Evolutionary conservation across 2,797 vertebrate species (phyloP).

Genomic region (Pteronotus mesoamericanus): DNA sequence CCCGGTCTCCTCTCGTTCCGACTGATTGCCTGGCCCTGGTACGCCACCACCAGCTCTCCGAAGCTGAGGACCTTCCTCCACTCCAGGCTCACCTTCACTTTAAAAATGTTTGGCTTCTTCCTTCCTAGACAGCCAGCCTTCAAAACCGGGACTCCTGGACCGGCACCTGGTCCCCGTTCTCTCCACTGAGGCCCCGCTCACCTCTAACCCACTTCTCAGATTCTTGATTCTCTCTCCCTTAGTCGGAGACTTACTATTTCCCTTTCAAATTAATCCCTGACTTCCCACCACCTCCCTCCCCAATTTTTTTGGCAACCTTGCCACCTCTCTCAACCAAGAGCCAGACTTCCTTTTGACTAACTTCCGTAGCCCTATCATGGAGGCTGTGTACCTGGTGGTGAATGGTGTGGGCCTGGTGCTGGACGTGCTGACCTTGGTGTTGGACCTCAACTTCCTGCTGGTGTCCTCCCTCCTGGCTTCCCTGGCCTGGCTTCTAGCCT

Average conservation of each 20-base stretch:
- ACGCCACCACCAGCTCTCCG: not conserved
- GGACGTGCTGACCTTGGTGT: conserved; percentile 84
- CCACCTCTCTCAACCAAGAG: not conserved
- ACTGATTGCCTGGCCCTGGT: not conserved
- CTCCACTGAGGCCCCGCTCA: not conserved
- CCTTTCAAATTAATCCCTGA: not conserved
- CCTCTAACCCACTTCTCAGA: not conserved
- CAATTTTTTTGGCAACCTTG: not conserved
- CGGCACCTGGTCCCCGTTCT: not conserved
- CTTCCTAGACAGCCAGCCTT: not conserved
- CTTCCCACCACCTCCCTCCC: not conserved
- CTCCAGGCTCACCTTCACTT: not conserved
- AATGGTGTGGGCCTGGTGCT: conserved; percentile 77
- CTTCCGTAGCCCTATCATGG: conserved; percentile 73
- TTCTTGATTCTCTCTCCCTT: not conserved
- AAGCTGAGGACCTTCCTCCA: not conserved
- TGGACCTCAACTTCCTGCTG: conserved; percentile 93
- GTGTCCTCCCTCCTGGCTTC: conserved; percentile 88
- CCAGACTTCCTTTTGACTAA: not conserved
- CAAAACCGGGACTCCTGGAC: not conserved
- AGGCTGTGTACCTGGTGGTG: conserved; percentile 77
- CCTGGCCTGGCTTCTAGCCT: conserved; percentile 82
- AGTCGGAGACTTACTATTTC: not conserved
- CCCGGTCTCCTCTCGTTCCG: not conserved
- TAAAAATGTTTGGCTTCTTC: conserved; percentile 14